Conservation (phyloP, 2,888 invertebrate genomes). For the Plagodis dolabraria region DNA sequence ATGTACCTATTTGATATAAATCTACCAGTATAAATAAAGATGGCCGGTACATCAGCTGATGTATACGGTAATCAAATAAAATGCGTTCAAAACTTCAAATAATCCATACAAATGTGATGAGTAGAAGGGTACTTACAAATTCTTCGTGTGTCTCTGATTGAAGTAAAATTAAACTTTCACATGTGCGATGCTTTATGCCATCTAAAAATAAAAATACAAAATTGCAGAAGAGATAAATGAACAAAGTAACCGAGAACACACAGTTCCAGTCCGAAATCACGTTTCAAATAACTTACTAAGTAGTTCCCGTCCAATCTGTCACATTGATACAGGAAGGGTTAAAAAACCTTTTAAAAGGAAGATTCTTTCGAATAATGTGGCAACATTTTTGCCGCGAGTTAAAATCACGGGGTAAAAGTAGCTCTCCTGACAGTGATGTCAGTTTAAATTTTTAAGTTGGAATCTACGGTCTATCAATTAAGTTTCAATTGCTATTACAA, state of each 20-base stretch:
- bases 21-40: too few species aligned
- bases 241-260: constrained; percentile 11
- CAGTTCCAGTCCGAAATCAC: constrained; percentile 23
- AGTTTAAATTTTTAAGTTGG: constrained; percentile 8
- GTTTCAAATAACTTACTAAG: constrained; percentile 43
- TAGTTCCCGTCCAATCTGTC: constrained; percentile 58
- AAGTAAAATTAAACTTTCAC: too few species aligned
- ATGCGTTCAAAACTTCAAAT: too few species aligned
- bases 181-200: too few species aligned
- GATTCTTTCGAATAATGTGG: constrained; percentile 8
- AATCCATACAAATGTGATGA: too few species aligned
- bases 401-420: background rate
- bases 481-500: constrained; percentile 5
- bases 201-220: constrained; percentile 1
- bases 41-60: too few species aligned
- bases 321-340: constrained; percentile 48
- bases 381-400: background rate
- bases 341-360: constrained; percentile 24
- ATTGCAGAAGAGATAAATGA: constrained; percentile 15
- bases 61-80: too few species aligned
- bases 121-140: too few species aligned
- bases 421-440: constrained; percentile 3
- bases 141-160: too few species aligned
- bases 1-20: too few species aligned
- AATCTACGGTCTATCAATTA: constrained; percentile 14